Percentiles rank a stretch among this genome's conserved stretches.
These are phyloP conservation scores for Euura lappo DNA, from an alignment of 1,140 invertebrate genomes.

Conservation along the genomic window DNA sequence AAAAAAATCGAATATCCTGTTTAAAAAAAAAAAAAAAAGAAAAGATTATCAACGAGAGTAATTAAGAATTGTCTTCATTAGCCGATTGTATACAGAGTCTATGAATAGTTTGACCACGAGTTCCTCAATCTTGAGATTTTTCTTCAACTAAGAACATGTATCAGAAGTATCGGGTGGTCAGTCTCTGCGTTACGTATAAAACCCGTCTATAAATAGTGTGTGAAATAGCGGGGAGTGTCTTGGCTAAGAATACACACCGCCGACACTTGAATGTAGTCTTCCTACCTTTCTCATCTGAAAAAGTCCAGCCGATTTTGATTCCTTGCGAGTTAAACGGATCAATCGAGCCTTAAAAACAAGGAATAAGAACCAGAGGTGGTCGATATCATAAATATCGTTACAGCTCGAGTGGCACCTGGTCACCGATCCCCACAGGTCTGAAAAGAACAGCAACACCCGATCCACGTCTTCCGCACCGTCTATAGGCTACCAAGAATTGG, in stretches of 20 bases:
- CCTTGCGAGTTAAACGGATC: slow-evolving; percentile 19
- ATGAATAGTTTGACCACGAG: no score
- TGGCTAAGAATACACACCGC: slow-evolving; percentile 51
- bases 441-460: slow-evolving; percentile 49
- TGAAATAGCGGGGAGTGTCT: slow-evolving; percentile 45
- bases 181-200: not conserved
- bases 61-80: no score
- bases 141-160: not conserved
- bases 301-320: slow-evolving; percentile 20
- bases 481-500: slow-evolving; percentile 38
- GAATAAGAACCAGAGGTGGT: not conserved
- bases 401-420: slow-evolving; percentile 48
- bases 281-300: slow-evolving; percentile 7
- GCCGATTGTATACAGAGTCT: no score
- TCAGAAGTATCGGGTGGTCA: not conserved
- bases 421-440: slow-evolving; percentile 33
- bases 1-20: no score
- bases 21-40: no score
- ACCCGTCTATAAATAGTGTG: slow-evolving; percentile 45
- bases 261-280: slow-evolving; percentile 39
- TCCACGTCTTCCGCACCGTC: slow-evolving; percentile 32
- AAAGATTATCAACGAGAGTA: no score
- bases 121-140: no score
- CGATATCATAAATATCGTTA: not conserved
- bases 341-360: not conserved